These are phyloP conservation scores for Cnemophilus loriae DNA, from an alignment of 2,113 vertebrate species.

Conservation along the genomic window DNA sequence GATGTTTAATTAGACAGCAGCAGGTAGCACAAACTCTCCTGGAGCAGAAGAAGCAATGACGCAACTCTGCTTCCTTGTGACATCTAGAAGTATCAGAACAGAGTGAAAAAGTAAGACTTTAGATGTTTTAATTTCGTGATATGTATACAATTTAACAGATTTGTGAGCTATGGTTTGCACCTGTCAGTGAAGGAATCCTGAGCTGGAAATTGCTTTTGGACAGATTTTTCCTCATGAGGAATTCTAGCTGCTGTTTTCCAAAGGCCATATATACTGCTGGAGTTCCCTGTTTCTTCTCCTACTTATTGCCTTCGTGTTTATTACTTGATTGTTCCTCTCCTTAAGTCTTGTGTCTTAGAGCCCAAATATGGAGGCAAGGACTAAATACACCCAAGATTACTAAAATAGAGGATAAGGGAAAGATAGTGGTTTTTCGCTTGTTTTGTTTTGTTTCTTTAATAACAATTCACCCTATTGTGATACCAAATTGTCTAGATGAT, in stretches of 20 bases:
- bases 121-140: background rate
- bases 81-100: background rate
- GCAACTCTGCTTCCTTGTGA: background rate
- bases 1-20: background rate
- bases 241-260: background rate
- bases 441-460: background rate
- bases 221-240: background rate
- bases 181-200: background rate
- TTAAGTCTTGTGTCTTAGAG: background rate
- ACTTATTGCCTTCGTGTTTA: background rate
- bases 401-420: background rate
- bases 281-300: background rate
- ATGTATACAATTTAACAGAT: background rate
- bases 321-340: background rate
- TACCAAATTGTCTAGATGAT: background rate
- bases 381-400: background rate
- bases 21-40: background rate
- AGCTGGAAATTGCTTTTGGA: background rate
- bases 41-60: background rate
- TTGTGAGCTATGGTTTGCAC: background rate
- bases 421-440: fast-evolving
- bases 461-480: background rate
- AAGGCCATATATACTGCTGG: background rate
- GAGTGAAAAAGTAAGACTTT: background rate
- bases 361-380: background rate